Evolutionary conservation across 2,888 invertebrate species (phyloP), one percentile per base, ranked within the genome.

Genomic region (Dasypolia templi): DNA sequence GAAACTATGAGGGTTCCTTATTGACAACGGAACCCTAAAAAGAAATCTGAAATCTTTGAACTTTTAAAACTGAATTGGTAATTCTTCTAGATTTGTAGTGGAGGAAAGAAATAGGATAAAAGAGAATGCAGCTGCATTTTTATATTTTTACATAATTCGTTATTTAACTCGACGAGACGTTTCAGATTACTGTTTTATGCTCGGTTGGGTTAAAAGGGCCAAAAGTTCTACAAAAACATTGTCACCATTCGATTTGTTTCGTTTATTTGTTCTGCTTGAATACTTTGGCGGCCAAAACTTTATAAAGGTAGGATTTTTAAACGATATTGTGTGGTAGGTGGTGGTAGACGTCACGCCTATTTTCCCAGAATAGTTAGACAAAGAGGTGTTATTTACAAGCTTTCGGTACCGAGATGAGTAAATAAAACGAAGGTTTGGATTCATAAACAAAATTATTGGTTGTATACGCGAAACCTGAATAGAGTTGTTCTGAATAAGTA

Each of bases 271-370:
- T 69, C 39, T 51, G 65, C 32, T 58, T 46, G 5, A 63, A 69
- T 46, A 62, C 61, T 72, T 61, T 53, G 51, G 49, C 42, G 11
- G 62, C 51, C 44, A 72, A 79, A 68, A 83, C 49, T 62, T 69
- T 80, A 79, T 12, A 39, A 46, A 75, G 84, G 67, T 46, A 70
- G 81, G 69, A 56, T 83, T 79, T 83, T 79, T 68, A 29, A 59
- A 49, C 51, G 46, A 53, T 44, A 66, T 79, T 53, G 67, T 51
- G 26, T 74, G 35, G 35, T 35, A 35, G 35, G 35, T 35, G 35
- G 35, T 35, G 35, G 35, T 39, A 9, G 39, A 9, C 9, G 39
- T 39, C 9, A 39, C 39, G 39, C 9, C 39, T 39, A 5, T 39
- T 39, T 9, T 7, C 9, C 39, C 9, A 5, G 39, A 39, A 39